These are phyloP conservation scores for Helicoverpa assulta DNA, from an alignment of 2,888 invertebrate species.

Conservation along the genomic window DNA sequence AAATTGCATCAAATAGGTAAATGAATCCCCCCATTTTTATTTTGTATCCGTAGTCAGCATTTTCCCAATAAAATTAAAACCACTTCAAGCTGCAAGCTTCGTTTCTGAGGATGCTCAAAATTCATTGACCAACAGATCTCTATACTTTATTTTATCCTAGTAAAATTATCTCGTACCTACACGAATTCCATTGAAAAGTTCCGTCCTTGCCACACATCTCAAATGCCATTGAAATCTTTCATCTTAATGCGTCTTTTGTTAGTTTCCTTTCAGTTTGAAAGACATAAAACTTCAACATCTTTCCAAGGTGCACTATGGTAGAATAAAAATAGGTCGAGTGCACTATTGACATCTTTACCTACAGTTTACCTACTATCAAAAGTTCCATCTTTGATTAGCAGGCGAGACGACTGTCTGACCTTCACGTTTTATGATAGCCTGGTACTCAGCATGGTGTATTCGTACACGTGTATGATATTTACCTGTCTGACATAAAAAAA, in stretches of 20 bases:
- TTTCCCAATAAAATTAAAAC: no score
- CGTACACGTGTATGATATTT: constrained; percentile 28
- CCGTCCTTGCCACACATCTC: constrained; percentile 45
- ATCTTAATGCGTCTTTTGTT: constrained; percentile 50
- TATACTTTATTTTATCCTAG: neutral
- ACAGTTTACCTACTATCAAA: constrained; percentile 15
- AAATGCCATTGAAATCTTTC: constrained; percentile 49
- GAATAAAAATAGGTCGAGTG: constrained; percentile 44
- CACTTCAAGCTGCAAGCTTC: no score
- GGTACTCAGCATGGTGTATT: constrained; percentile 43
- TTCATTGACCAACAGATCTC: no score
- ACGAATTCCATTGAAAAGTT: constrained; percentile 8
- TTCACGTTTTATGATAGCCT: constrained; percentile 42
- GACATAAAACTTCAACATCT: constrained; percentile 43
- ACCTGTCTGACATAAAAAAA: constrained; percentile 20
- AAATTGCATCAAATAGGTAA: no score
- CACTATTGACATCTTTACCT: constrained; percentile 42
- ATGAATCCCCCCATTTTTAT: no score
- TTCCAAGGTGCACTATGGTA: constrained; percentile 40
- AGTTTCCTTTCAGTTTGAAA: constrained; percentile 39
- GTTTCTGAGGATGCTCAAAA: no score
- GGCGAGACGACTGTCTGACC: constrained; percentile 45
- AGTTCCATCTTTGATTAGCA: constrained; percentile 32
- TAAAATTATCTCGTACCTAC: neutral
- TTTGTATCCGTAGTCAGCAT: no score